A percentile compares a stretch with the other conserved stretches of the same genome.
These are phyloP conservation scores for Ernsta delagoae DNA, from an alignment of 2,888 invertebrate genomes.

Conservation along the genomic window DNA sequence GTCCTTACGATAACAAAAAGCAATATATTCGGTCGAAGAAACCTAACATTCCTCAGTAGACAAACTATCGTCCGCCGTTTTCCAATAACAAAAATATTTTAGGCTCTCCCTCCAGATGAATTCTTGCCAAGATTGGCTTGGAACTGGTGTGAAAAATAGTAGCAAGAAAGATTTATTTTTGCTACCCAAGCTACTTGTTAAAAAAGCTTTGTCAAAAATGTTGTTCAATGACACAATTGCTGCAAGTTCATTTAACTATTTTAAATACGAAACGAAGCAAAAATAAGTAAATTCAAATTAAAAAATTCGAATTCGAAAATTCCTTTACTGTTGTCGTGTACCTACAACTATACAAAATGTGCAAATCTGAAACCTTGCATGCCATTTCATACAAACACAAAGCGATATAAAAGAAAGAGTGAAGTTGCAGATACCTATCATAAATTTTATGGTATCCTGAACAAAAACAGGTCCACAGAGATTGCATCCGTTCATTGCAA, in stretches of 20 bases:
- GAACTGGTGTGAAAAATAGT: not conserved
- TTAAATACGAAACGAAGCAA: too few species aligned
- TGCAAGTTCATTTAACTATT: too few species aligned
- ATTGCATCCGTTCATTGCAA: not conserved
- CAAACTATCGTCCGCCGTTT: conserved; percentile 33
- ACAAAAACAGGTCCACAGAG: conserved; percentile 10
- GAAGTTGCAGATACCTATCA: not conserved
- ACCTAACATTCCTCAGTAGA: conserved; percentile 31
- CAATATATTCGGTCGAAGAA: conserved; percentile 36
- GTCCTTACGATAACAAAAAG: conserved; percentile 21
- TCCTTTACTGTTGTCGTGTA: too few species aligned
- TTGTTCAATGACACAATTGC: too few species aligned
- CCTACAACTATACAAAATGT: too few species aligned
- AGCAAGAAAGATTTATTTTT: not conserved
- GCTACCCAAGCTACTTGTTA: too few species aligned
- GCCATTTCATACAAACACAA: not conserved
- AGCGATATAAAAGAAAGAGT: not conserved
- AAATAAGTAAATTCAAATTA: too few species aligned
- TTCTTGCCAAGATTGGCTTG: conserved; percentile 16
- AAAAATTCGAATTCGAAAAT: too few species aligned
- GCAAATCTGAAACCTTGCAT: not conserved
- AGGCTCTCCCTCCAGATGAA: conserved; percentile 14
- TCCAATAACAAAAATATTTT: conserved; percentile 37
- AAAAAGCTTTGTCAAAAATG: too few species aligned
- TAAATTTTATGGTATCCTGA: conserved; percentile 8